Evolutionary conservation across 2,888 invertebrate genomes (phyloP).

Genomic region (Gryllus longicercus): DNA sequence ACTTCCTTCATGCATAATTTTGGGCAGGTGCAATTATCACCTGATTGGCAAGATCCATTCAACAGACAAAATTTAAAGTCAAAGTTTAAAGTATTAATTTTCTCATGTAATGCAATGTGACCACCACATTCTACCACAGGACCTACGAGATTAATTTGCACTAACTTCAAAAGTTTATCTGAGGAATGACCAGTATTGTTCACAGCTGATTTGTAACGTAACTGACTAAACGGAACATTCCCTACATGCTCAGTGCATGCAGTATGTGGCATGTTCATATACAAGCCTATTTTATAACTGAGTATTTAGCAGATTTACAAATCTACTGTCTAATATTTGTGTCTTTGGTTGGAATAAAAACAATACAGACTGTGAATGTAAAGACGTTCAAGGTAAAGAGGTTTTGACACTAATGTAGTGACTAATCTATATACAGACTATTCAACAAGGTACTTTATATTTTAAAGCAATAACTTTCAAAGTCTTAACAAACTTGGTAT

Average conservation of each 20-base stretch:
- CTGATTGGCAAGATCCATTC: too few species aligned
- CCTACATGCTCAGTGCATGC: background rate
- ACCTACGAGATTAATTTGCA: background rate
- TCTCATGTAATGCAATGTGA: too few species aligned
- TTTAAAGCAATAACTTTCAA: slow-evolving; percentile 1
- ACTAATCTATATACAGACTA: slow-evolving; percentile 4
- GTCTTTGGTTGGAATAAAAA: slow-evolving; percentile 8
- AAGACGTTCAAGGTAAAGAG: background rate
- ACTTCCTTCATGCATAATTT: too few species aligned
- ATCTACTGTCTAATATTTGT: slow-evolving; percentile 17
- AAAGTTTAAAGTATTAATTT: too few species aligned
- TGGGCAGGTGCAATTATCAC: too few species aligned
- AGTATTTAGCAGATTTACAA: slow-evolving; percentile 9
- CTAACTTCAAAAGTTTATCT: background rate
- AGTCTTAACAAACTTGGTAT: slow-evolving; percentile 1
- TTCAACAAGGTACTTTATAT: slow-evolving; percentile 10
- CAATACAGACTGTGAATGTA: background rate
- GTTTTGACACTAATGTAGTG: background rate
- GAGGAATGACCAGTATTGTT: background rate
- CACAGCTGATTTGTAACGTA: slow-evolving; percentile 3
- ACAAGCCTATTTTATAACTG: slow-evolving; percentile 3
- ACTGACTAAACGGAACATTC: background rate
- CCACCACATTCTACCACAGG: too few species aligned
- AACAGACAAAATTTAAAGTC: too few species aligned
- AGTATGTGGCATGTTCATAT: background rate